Evolutionary conservation across 1,140 invertebrate genomes (phyloP).

Genomic region (Copidosoma floridanum): DNA sequence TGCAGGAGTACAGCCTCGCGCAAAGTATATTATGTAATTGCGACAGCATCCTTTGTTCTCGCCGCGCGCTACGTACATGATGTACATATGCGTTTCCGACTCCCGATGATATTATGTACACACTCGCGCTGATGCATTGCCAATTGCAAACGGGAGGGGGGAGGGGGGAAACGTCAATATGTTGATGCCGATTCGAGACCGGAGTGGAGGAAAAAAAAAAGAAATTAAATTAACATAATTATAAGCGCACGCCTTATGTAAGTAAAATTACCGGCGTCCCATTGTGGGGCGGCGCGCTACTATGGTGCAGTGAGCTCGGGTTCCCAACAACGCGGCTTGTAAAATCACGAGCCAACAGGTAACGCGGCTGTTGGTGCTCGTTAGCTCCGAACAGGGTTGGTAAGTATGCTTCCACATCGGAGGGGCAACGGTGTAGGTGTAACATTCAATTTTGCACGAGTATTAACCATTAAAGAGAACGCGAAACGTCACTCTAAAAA

Average conservation of each 20-base stretch:
- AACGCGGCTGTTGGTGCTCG: too few relatives aligned
- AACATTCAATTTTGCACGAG: too few relatives aligned
- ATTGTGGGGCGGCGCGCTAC: background rate
- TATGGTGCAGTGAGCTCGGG: too few relatives aligned
- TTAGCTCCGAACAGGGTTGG: too few relatives aligned
- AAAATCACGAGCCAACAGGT: too few relatives aligned
- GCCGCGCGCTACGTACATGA: conserved; percentile 4
- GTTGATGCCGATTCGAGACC: background rate
- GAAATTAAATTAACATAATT: background rate
- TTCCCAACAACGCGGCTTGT: background rate
- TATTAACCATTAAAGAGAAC: too few relatives aligned
- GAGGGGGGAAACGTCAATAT: background rate
- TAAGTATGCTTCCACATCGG: too few relatives aligned
- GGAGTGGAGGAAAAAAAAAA: background rate
- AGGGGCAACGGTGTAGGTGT: too few relatives aligned
- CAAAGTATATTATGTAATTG: conserved; percentile 3
- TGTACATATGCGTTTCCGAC: conserved; percentile 2
- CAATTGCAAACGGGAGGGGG: background rate
- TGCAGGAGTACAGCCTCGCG: background rate
- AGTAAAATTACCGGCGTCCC: background rate
- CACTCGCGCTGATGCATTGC: conserved; percentile 2
- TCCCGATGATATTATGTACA: too few relatives aligned
- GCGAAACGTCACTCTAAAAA: too few relatives aligned
- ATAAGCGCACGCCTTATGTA: background rate
- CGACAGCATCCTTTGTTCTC: conserved; percentile 3